These are phyloP conservation scores for Leguminivora glycinivorella DNA, from an alignment of 1,140 invertebrate species.

Conservation along the genomic window DNA sequence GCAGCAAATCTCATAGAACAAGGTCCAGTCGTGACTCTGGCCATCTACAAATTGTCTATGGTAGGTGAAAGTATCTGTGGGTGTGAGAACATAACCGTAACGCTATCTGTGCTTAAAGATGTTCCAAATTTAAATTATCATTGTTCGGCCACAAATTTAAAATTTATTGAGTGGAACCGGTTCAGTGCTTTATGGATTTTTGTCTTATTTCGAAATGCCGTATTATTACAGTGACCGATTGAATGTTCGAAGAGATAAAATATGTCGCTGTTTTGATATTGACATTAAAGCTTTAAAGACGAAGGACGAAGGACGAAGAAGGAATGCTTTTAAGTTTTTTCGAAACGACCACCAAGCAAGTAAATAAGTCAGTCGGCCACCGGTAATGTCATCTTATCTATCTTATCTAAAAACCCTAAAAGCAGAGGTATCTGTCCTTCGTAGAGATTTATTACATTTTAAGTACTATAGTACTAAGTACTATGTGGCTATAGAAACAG, in stretches of 20 bases:
- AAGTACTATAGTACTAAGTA: not conserved
- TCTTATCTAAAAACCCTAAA: constrained; percentile 12
- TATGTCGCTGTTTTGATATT: not conserved
- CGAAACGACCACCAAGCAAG: not conserved
- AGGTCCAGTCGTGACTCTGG: constrained; percentile 19
- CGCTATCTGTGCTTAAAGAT: constrained; percentile 25
- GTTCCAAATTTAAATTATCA: constrained; percentile 28
- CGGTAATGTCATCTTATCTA: not conserved
- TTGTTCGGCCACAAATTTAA: constrained; percentile 22
- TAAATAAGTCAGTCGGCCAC: constrained; percentile 6
- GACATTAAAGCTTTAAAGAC: not conserved
- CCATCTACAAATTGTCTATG: constrained; percentile 27
- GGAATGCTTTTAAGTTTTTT: not conserved
- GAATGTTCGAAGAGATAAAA: not conserved
- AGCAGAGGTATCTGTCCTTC: not conserved
- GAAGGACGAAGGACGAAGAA: not conserved
- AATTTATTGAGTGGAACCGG: constrained; percentile 20
- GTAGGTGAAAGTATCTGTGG: constrained; percentile 25
- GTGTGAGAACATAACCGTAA: constrained; percentile 28
- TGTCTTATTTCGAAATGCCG: not conserved
- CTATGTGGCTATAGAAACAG: not conserved
- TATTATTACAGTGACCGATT: not conserved
- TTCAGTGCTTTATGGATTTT: constrained; percentile 15
- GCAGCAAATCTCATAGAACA: constrained; percentile 15
- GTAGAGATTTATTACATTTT: not conserved